A percentile compares a stretch with the other conserved stretches of the same genome.
Conservation (phyloP, 2,113 vertebrate species). For the Oostethus manadensis region DNA sequence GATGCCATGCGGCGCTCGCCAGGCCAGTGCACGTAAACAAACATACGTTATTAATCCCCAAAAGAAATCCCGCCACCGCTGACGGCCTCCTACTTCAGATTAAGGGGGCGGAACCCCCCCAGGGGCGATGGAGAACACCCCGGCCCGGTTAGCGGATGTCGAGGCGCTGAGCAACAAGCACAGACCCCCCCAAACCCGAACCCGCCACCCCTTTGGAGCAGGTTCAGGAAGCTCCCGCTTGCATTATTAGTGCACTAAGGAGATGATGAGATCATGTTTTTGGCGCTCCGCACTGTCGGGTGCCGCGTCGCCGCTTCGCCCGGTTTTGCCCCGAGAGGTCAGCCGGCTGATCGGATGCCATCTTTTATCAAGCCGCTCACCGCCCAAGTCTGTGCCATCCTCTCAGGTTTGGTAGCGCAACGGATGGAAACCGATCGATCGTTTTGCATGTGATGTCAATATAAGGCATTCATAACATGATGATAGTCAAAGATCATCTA, state of each 20-base stretch:
- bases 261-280: background rate
- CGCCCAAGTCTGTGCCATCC: too few relatives aligned
- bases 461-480: too few relatives aligned
- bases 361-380: too few relatives aligned
- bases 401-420: too few relatives aligned
- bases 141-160: slow-evolving; percentile 54
- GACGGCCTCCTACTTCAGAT: slow-evolving; percentile 63
- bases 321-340: too few relatives aligned
- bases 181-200: slow-evolving; percentile 44
- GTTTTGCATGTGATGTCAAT: too few relatives aligned
- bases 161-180: slow-evolving; percentile 12
- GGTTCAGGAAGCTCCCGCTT: slow-evolving; percentile 50
- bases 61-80: slow-evolving; percentile 62
- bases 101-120: slow-evolving; percentile 48
- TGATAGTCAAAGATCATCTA: too few relatives aligned
- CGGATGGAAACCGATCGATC: too few relatives aligned
- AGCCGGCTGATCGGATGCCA: too few relatives aligned
- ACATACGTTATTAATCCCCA: too few relatives aligned
- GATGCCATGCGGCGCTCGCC: background rate
- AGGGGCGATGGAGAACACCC: slow-evolving; percentile 59
- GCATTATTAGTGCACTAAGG: slow-evolving; percentile 56
- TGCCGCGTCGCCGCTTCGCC: too few relatives aligned
- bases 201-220: slow-evolving; percentile 38
- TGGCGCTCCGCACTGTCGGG: too few relatives aligned
- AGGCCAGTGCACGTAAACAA: slow-evolving; percentile 47